These are phyloP conservation scores for Microcaecilia unicolor DNA, from an alignment of 2,797 vertebrate genomes.

Conservation along the genomic window DNA sequence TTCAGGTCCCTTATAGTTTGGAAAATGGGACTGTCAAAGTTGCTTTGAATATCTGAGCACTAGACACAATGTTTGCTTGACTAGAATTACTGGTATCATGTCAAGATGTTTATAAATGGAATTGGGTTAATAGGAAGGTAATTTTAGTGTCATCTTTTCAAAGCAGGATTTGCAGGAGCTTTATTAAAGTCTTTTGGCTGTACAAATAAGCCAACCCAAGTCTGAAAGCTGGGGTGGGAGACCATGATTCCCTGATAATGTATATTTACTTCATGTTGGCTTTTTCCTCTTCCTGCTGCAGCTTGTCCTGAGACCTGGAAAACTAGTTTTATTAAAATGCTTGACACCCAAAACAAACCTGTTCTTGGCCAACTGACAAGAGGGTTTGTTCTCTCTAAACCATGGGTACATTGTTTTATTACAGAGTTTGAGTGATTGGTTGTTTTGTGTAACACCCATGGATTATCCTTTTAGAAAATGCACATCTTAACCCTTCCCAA, in stretches of 20 bases:
- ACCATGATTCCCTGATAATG: no score
- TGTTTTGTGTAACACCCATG: slow-evolving; percentile 21
- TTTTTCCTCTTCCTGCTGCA: slow-evolving; percentile 45
- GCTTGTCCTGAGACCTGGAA: slow-evolving; percentile 54
- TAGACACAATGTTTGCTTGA: slow-evolving; percentile 35
- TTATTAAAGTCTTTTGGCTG: slow-evolving; percentile 21
- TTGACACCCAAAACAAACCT: slow-evolving; percentile 52
- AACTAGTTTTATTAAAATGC: slow-evolving; percentile 59
- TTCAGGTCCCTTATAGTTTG: no score
- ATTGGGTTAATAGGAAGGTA: slow-evolving; percentile 13
- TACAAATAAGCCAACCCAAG: slow-evolving; percentile 16
- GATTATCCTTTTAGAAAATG: slow-evolving; percentile 17
- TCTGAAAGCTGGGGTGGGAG: no score
- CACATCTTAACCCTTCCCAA: not conserved
- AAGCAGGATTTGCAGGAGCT: slow-evolving; percentile 22
- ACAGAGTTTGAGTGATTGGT: slow-evolving; percentile 24
- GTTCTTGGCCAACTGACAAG: slow-evolving; percentile 34
- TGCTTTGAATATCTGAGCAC: slow-evolving; percentile 29
- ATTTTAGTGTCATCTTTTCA: slow-evolving; percentile 24
- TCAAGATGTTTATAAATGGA: slow-evolving; percentile 28
- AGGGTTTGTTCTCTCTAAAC: slow-evolving; percentile 31
- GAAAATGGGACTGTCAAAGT: slow-evolving; percentile 15
- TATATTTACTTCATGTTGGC: not conserved
- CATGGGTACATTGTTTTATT: slow-evolving; percentile 19
- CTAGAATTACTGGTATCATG: slow-evolving; percentile 25